A percentile compares a stretch with the other conserved stretches of the same genome.
Conservation (phyloP, 2,113 vertebrate genomes). For the Gallinago media region DNA sequence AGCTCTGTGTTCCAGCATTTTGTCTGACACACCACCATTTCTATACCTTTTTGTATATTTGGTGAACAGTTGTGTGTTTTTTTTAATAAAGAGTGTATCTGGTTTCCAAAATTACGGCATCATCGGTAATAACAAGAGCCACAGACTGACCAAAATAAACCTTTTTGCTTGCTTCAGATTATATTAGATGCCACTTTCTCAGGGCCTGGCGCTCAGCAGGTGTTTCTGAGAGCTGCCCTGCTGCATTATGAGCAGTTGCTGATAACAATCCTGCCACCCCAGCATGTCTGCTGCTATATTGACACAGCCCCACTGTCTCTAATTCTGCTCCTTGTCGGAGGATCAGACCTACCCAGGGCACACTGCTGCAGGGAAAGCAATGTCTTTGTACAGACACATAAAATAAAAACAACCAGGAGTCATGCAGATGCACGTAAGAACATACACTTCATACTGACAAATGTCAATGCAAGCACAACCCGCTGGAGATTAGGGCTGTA, state of each 20-base stretch:
- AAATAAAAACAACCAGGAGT: neutral
- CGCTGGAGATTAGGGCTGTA: neutral
- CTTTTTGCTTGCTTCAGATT: neutral
- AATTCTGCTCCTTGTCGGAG: neutral
- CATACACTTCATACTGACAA: neutral
- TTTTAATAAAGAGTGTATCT: neutral
- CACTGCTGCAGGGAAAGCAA: neutral
- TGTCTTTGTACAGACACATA: neutral
- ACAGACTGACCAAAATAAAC: neutral
- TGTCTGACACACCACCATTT: neutral
- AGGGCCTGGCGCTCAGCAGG: neutral
- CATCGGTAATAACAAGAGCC: neutral
- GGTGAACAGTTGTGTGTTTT: rapidly evolving
- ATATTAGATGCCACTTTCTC: neutral
- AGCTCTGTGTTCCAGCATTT: neutral
- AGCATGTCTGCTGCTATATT: neutral
- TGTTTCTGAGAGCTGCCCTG: neutral
- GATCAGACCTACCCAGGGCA: neutral
- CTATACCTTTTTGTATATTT: neutral
- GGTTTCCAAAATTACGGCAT: neutral
- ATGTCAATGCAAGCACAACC: neutral
- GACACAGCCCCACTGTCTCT: neutral
- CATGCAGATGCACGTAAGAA: neutral
- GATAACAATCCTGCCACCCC: neutral
- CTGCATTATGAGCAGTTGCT: neutral